phyloP scores from a whole-genome alignment of 1,140 invertebrate species.

The Elymnias hypermnestra region DNA sequence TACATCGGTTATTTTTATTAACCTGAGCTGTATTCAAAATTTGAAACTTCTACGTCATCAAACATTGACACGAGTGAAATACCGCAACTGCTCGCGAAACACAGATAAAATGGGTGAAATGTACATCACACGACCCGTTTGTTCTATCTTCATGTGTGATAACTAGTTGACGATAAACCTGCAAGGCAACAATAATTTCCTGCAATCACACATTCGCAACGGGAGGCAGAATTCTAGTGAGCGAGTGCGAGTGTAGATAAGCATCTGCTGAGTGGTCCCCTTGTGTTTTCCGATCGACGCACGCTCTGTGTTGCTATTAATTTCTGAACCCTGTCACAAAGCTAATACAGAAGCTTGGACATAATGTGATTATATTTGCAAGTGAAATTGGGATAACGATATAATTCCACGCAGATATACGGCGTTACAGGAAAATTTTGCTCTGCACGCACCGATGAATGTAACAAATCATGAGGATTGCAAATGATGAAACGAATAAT shows the following conservation, averaged over 20 bases:
- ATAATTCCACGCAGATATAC: conserved; percentile 19
- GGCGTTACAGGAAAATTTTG: neutral
- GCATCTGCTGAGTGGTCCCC: conserved; percentile 73
- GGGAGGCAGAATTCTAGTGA: conserved; percentile 26
- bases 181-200: conserved; percentile 32
- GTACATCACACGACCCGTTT: no score
- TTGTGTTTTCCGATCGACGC: conserved; percentile 59
- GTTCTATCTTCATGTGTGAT: conserved; percentile 2
- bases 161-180: conserved; percentile 17
- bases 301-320: conserved; percentile 64
- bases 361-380: conserved; percentile 71
- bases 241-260: conserved; percentile 55
- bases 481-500: no score
- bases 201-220: conserved; percentile 28
- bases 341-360: conserved; percentile 57
- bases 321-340: conserved; percentile 63
- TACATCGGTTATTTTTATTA: no score
- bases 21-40: no score
- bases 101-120: no score
- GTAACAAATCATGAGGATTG: neutral
- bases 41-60: no score
- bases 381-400: conserved; percentile 43
- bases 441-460: neutral
- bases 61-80: no score
- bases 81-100: no score